Conservation (phyloP, 2,888 invertebrate species). For the Craniophora ligustri region DNA sequence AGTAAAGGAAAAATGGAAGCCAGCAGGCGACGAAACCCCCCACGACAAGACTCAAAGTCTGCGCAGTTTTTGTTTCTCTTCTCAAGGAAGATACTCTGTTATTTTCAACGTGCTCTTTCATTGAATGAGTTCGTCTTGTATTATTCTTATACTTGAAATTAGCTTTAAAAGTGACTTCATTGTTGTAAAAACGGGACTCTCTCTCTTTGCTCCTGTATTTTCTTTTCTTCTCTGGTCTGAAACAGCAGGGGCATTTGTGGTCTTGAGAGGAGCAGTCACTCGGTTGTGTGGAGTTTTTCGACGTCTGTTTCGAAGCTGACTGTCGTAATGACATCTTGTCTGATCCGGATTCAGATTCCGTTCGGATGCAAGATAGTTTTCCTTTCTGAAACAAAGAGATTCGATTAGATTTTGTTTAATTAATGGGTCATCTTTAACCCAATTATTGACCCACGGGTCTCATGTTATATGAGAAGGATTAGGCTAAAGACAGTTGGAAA, state of each 20-base stretch:
- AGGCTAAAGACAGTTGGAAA: no score
- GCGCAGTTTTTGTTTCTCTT: conserved; percentile 95
- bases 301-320: conserved; percentile 76
- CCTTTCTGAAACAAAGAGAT: conserved; percentile 77
- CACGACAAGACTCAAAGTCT: conserved; percentile 95
- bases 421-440: no score
- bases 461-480: no score
- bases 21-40: conserved; percentile 96
- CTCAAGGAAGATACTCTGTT: conserved; percentile 91
- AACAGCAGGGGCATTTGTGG: conserved; percentile 83
- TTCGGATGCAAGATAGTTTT: conserved; percentile 82
- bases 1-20: conserved; percentile 95
- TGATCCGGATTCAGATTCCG: conserved; percentile 83
- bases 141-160: conserved; percentile 82
- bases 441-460: no score
- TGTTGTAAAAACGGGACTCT: conserved; percentile 77
- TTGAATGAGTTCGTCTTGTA: conserved; percentile 83
- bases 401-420: neutral
- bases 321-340: conserved; percentile 81
- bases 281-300: conserved; percentile 73
- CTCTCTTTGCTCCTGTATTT: conserved; percentile 73
- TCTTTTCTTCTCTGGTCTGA: conserved; percentile 72
- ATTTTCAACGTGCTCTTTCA: conserved; percentile 86
- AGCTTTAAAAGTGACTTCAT: conserved; percentile 81
- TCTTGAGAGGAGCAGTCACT: conserved; percentile 78